A percentile compares a stretch with the other conserved stretches of the same genome.
Evolutionary conservation across 2,797 vertebrate species (phyloP).

Genomic region (Bovichtus variegatus): DNA sequence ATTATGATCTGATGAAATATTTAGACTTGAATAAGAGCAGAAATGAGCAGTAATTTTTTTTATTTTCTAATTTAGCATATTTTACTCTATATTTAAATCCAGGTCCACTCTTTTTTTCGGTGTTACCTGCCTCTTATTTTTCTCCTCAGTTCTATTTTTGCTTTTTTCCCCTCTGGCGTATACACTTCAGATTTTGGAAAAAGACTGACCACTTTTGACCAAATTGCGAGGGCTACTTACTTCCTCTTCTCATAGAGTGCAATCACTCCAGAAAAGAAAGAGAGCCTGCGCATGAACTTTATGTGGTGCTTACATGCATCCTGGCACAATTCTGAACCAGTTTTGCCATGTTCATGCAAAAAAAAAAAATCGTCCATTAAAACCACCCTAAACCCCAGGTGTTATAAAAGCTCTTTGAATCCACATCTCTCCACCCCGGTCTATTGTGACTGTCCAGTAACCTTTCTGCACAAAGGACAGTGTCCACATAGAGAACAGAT

Average conservation of each 20-base stretch:
- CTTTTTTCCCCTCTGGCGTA: background rate
- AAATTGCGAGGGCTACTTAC: slow-evolving; percentile 6
- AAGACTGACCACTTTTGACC: slow-evolving; percentile 9
- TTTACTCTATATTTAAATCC: background rate
- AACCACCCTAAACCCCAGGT: slow-evolving; percentile 52
- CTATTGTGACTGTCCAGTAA: slow-evolving; percentile 68
- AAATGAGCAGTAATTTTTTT: background rate
- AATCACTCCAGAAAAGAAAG: slow-evolving; percentile 15
- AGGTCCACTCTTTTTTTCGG: background rate
- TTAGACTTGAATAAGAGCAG: background rate
- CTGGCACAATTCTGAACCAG: slow-evolving; percentile 13
- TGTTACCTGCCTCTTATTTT: background rate
- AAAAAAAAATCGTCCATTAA: slow-evolving; percentile 2
- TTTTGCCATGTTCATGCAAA: slow-evolving; percentile 12
- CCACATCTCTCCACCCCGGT: slow-evolving; percentile 38
- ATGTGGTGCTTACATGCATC: slow-evolving; percentile 15
- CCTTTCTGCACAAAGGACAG: slow-evolving; percentile 76
- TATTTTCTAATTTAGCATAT: background rate
- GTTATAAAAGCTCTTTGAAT: slow-evolving; percentile 71
- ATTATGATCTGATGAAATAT: background rate
- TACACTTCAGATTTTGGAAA: background rate
- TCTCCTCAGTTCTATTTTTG: slow-evolving; percentile 5
- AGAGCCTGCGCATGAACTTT: background rate
- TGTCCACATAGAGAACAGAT: slow-evolving; percentile 61
- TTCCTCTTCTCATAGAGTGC: slow-evolving; percentile 3